Evolutionary conservation across 2,888 invertebrate species (phyloP), one percentile per base, ranked within the genome.

Genomic region (Meta bourneti): DNA sequence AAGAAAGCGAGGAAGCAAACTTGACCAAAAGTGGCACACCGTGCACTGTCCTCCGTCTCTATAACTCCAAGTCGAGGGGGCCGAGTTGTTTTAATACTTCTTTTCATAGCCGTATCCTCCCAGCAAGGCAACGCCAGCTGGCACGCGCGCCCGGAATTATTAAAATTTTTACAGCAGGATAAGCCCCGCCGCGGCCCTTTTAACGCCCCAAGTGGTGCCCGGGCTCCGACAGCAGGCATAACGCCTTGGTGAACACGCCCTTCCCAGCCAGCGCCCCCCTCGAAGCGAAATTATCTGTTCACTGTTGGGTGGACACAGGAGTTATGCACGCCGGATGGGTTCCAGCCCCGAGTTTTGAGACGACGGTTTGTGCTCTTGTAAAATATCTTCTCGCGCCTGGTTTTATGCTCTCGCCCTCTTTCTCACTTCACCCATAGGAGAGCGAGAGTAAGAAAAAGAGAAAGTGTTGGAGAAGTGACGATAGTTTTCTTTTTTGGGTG

Each of bases 131-230:
- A 49, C 80, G 61, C 85, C 90, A 90, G 90, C 90, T 90, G 90
- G 85, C 80, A 75, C 90, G 89, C 19, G 75, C 85, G 19, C 74
- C 75, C 49, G 81, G 90, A 90, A 90, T 90, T 90, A 90, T 90
- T 90, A 90, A 90, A 90, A 90, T 90, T 90, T 90, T 90, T 90
- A 90, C 90, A 90, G 89, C 89, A 89, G 89, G 89, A 89, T 89
- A 89, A 89, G 89, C 83, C 89, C 89, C 54, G 84, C 82, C 89
- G 74, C 54, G 81, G 89, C 82, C 80, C 82, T 89, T 75, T 90
- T 90, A 90, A 90, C 89, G 89, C 89, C 89, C 89, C 89, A 90
- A 90, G 79, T 83, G 84, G 84, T 90, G 89, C 89, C 77, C 48
- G 79, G 89, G 89, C 83, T 78, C 61, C 89, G 89, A 90, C 89